phyloP scores from a whole-genome alignment of 2,113 vertebrate genomes.

The Orientallactaga bullata region DNA sequence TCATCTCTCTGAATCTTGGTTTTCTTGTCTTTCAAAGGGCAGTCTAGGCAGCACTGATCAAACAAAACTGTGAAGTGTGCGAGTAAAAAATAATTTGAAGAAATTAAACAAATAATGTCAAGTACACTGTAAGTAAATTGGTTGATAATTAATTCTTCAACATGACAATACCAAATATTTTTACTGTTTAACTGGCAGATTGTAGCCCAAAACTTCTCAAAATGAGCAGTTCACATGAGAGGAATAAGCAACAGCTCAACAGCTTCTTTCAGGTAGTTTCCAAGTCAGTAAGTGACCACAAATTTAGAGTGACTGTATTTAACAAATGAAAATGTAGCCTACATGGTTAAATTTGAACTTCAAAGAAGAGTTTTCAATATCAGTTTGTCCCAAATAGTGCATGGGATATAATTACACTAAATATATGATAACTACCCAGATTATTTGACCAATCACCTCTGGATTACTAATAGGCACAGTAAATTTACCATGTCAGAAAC shows the following conservation, averaged over 20 bases:
- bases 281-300: background rate
- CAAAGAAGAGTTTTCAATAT: background rate
- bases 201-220: background rate
- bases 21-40: background rate
- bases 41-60: background rate
- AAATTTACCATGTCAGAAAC: background rate
- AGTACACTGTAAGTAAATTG: background rate
- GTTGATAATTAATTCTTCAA: background rate
- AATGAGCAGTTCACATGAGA: background rate
- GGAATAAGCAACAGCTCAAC: background rate
- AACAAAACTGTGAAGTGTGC: background rate
- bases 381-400: background rate
- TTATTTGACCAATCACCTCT: background rate
- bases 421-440: background rate
- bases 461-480: background rate
- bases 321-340: constrained; percentile 6
- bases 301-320: background rate
- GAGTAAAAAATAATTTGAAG: background rate
- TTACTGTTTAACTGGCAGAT: background rate
- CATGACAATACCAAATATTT: background rate
- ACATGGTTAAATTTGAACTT: constrained; percentile 14
- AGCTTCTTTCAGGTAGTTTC: background rate
- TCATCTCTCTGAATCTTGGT: background rate
- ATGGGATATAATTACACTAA: background rate
- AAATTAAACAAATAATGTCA: background rate